Evolutionary conservation across 1,140 invertebrate species (phyloP), one percentile per base, ranked within the genome.

Genomic region (Drepana arcuata): DNA sequence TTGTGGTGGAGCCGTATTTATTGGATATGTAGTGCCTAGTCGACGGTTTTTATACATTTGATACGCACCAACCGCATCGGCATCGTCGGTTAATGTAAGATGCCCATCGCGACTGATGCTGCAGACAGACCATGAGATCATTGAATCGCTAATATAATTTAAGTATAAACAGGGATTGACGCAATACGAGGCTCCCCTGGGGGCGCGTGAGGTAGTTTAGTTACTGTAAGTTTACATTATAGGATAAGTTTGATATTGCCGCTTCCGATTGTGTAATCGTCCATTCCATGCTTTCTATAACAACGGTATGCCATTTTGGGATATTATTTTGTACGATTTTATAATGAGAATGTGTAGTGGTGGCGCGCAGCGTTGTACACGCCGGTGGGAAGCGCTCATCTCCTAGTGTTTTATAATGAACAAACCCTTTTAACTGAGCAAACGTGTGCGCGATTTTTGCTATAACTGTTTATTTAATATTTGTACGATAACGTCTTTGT

Each of bases 401-500:
- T n/a, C n/a, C n/a, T n/a, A n/a, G n/a, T n/a, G n/a, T 48, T 46
- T 46, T 45, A 34, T 50, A 46, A 59, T 48, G 55, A 68, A 68
- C 59, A 64, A 68, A 67, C 16, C 50, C 51, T 44, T 52, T 42
- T 48, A 52, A n/a, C 47, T 41, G 41, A 56, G 50, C 31, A 27
- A 33, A 41, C 50, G 54, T 55, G 54, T 61, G 59, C 61, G 60
- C 48, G 51, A 50, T 49, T 38, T 50, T 48, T 63, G 57, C 62
- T 62, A 62, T 61, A 66, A 57, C 64, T 67, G 56, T n/a, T 14
- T 9, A 32, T 7, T 18, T 49, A 60, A 60, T 56, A 53, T 70
- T 67, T 73, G 69, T 73, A 72, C 68, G 73, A 78, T 78, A 79
- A 74, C 56, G 67, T 75, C 65, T 78, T 65, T 81, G 75, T 78